Percentiles rank a stretch among this genome's conserved stretches.
Evolutionary conservation across 2,888 invertebrate genomes (phyloP).

Genomic region (Morinoia aosen): DNA sequence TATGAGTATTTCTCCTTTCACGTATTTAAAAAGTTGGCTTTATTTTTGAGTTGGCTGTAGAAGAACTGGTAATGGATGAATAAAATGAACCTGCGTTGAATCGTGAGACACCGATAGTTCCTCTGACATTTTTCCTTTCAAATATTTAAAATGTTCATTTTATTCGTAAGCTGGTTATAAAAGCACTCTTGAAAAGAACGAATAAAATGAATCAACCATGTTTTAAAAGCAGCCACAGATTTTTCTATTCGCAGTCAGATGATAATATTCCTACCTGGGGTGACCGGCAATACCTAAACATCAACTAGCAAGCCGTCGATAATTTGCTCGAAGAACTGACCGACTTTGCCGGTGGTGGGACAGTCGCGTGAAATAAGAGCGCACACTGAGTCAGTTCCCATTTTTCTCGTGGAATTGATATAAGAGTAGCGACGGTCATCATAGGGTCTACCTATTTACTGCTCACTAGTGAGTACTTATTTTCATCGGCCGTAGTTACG

Average conservation of each 20-base stretch:
- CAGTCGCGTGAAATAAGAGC: neutral
- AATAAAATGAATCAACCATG: neutral
- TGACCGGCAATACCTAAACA: neutral
- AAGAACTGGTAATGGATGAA: too few relatives aligned
- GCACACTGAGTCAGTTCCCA: neutral
- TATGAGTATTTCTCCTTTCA: too few relatives aligned
- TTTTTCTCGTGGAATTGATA: neutral
- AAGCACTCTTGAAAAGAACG: neutral
- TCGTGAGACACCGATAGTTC: too few relatives aligned
- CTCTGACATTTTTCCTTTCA: neutral
- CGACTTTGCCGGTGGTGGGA: neutral
- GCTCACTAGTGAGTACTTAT: conserved; percentile 1
- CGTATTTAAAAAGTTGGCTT: too few relatives aligned
- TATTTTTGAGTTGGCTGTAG: too few relatives aligned
- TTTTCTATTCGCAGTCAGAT: too few relatives aligned
- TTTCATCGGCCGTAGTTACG: neutral
- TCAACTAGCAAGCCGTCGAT: neutral
- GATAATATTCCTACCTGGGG: too few relatives aligned
- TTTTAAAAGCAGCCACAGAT: neutral
- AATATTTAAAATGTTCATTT: neutral
- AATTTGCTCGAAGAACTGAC: neutral
- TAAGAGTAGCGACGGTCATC: neutral
- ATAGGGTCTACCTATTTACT: neutral
- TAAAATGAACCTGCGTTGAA: too few relatives aligned
- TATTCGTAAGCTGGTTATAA: neutral